These are phyloP conservation scores for Crotalus tigris DNA, from an alignment of 2,113 vertebrate species.

Conservation along the genomic window DNA sequence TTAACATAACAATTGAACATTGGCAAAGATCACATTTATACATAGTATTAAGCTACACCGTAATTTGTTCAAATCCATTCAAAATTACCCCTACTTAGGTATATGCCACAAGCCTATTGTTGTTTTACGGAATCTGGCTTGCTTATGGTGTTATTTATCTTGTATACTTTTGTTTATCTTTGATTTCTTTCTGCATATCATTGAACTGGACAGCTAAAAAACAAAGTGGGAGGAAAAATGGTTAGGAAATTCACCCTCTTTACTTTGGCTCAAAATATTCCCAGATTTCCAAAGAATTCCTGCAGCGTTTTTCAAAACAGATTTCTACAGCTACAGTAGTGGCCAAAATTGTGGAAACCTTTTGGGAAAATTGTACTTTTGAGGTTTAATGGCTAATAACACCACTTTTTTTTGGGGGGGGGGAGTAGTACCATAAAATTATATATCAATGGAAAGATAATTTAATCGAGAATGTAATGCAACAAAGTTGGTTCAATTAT, in stretches of 20 bases:
- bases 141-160: neutral
- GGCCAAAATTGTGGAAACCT: too few relatives aligned
- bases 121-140: neutral
- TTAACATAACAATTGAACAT: neutral
- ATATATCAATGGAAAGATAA: too few relatives aligned
- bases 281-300: neutral
- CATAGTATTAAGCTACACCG: neutral
- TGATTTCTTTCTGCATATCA: neutral
- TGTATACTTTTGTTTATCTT: neutral
- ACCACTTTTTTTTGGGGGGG: too few relatives aligned
- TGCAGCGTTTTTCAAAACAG: neutral
- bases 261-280: neutral
- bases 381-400: too few relatives aligned
- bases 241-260: neutral
- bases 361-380: too few relatives aligned
- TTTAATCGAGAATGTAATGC: too few relatives aligned
- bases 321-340: neutral
- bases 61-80: neutral
- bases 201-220: neutral
- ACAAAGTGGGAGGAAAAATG: neutral
- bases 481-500: too few relatives aligned
- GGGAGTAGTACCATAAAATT: too few relatives aligned
- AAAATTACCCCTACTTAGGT: neutral
- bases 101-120: neutral
- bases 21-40: neutral